Conservation (phyloP, 92 coral and sea anemone genomes). For the Porites rus region DNA sequence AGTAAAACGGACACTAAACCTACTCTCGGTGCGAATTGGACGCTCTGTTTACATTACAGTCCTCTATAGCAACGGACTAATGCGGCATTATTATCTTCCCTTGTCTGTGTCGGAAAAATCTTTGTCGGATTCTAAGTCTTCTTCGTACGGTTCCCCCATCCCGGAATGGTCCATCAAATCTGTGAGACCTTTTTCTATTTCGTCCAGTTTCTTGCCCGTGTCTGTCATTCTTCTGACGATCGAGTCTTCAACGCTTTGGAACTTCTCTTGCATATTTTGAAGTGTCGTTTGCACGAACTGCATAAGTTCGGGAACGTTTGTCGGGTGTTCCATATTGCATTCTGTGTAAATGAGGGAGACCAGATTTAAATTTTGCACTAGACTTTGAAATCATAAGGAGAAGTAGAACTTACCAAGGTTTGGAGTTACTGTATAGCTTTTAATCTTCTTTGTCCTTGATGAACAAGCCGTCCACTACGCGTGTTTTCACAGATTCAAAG, state of each 20-base stretch:
- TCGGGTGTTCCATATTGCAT: conserved; percentile 78
- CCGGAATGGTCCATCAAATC: conserved; percentile 99
- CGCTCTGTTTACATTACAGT: conserved; percentile 36
- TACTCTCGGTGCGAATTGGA: background rate
- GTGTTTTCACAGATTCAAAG: too few relatives aligned
- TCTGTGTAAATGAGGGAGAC: background rate
- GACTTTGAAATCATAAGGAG: background rate
- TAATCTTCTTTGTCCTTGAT: background rate
- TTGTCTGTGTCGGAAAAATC: conserved; percentile 75
- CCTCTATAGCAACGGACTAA: conserved; percentile 41
- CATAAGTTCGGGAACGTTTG: conserved; percentile 89
- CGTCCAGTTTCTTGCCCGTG: conserved; percentile 89
- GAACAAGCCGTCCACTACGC: background rate
- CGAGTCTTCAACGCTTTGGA: conserved; percentile 90
- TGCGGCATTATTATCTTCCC: conserved; percentile 59
- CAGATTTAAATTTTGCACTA: background rate
- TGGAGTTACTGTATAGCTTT: background rate
- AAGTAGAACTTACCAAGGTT: conserved; percentile 16
- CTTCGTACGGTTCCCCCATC: conserved; percentile 97
- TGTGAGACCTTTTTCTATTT: conserved; percentile 90
- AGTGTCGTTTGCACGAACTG: conserved; percentile 93
- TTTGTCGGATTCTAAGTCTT: conserved; percentile 84
- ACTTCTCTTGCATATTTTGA: conserved; percentile 94
- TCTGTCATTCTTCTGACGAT: conserved; percentile 90
- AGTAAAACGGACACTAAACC: conserved; percentile 8